Conservation (phyloP, 2,113 vertebrate genomes). For the Chlorodrepanis virens region DNA sequence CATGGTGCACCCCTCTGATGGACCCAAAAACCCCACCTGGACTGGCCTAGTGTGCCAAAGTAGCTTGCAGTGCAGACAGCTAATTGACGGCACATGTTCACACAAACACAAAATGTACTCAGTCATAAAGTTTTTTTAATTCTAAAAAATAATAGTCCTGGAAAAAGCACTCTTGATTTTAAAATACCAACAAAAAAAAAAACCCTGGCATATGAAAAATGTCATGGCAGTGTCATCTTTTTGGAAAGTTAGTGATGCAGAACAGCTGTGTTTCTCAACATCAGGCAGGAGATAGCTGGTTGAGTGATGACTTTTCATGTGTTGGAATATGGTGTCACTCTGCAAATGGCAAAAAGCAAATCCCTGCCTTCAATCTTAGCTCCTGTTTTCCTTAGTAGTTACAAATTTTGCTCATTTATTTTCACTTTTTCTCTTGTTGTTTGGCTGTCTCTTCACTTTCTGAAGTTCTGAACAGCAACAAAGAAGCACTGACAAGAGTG, state of each 20-base stretch:
- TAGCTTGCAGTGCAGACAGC: not conserved
- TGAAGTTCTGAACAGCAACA: not conserved
- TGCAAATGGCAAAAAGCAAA: not conserved
- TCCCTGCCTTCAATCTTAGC: not conserved
- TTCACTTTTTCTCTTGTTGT: not conserved
- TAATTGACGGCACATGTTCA: not conserved
- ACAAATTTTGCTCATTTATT: not conserved
- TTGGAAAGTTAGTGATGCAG: not conserved
- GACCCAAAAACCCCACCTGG: not conserved
- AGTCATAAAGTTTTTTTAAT: not conserved
- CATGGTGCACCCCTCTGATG: fast-evolving
- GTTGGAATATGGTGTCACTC: not conserved
- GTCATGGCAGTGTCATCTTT: not conserved
- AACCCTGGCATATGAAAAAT: not conserved
- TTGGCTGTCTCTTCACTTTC: not conserved
- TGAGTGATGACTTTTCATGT: not conserved
- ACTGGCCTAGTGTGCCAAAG: not conserved
- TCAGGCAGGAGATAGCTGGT: not conserved
- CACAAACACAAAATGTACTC: not conserved
- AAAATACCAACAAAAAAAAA: not conserved
- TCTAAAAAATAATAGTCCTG: not conserved
- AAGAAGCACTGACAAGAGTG: not conserved
- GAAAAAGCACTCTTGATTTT: not conserved
- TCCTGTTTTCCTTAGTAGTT: not conserved
- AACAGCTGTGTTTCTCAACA: not conserved